A percentile compares a stretch with the other conserved stretches of the same genome.
These are phyloP conservation scores for Gonioctena quinquepunctata DNA, from an alignment of 1,140 invertebrate genomes.

Conservation along the genomic window DNA sequence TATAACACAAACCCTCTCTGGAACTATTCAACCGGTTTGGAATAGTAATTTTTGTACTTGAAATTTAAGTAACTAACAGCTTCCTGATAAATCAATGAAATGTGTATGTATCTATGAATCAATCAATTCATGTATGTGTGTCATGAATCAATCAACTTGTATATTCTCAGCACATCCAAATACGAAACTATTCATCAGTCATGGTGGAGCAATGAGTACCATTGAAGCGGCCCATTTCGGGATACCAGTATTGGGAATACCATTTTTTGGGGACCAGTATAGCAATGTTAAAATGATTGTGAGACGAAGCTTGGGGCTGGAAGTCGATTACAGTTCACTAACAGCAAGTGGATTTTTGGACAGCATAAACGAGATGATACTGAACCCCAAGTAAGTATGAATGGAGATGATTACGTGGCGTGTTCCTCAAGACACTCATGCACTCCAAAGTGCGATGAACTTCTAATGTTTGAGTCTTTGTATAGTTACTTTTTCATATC, in stretches of 20 bases:
- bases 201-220: constrained; percentile 42
- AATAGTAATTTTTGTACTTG: too few species aligned
- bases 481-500: too few species aligned
- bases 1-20: too few species aligned
- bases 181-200: constrained; percentile 41
- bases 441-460: background rate
- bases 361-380: background rate
- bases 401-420: too few species aligned
- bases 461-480: too few species aligned
- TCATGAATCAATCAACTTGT: too few species aligned
- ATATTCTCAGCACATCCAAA: constrained; percentile 44
- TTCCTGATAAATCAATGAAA: too few species aligned
- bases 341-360: background rate
- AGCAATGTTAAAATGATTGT: constrained; percentile 39
- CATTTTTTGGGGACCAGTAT: constrained; percentile 51
- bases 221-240: constrained; percentile 58
- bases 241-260: constrained; percentile 59
- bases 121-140: too few species aligned
- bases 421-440: too few species aligned
- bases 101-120: too few species aligned
- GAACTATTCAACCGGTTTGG: too few species aligned
- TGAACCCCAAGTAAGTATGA: background rate
- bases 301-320: constrained; percentile 24
- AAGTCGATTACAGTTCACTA: background rate
- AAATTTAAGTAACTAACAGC: too few species aligned